phyloP scores from a whole-genome alignment of 2,797 vertebrate genomes.

The Sebastes paucispinis region DNA sequence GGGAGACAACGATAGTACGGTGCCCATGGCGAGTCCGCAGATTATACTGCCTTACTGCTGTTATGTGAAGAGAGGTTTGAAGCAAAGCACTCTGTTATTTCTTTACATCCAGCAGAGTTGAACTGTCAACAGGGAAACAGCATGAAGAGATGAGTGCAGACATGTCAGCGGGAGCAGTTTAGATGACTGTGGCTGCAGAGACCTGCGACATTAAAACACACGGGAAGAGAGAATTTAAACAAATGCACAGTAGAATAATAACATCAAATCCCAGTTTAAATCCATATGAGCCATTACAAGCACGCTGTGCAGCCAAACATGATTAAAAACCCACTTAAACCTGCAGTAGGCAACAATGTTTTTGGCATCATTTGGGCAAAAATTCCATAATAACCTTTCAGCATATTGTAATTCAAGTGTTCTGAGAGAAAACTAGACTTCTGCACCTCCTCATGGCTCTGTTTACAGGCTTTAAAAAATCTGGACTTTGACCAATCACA shows the following conservation, averaged over 20 bases:
- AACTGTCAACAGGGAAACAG: slow-evolving; percentile 14
- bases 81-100: slow-evolving; percentile 17
- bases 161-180: slow-evolving; percentile 32
- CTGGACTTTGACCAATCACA: too few relatives aligned
- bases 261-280: not conserved
- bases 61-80: not conserved
- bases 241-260: not conserved
- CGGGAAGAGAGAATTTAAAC: not conserved
- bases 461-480: too few relatives aligned
- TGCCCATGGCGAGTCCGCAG: slow-evolving; percentile 79
- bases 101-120: slow-evolving; percentile 25
- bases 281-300: not conserved
- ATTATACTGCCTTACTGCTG: slow-evolving; percentile 15
- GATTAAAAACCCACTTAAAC: not conserved
- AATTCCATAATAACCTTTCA: too few relatives aligned
- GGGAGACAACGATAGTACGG: slow-evolving; percentile 85
- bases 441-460: too few relatives aligned
- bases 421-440: too few relatives aligned
- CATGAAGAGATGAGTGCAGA: slow-evolving; percentile 23
- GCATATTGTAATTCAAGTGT: too few relatives aligned
- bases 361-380: too few relatives aligned
- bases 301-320: not conserved
- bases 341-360: too few relatives aligned
- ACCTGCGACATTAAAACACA: slow-evolving; percentile 36
- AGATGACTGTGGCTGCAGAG: not conserved